Conservation (phyloP, 1,140 invertebrate species). For the Episyrphus balteatus region DNA sequence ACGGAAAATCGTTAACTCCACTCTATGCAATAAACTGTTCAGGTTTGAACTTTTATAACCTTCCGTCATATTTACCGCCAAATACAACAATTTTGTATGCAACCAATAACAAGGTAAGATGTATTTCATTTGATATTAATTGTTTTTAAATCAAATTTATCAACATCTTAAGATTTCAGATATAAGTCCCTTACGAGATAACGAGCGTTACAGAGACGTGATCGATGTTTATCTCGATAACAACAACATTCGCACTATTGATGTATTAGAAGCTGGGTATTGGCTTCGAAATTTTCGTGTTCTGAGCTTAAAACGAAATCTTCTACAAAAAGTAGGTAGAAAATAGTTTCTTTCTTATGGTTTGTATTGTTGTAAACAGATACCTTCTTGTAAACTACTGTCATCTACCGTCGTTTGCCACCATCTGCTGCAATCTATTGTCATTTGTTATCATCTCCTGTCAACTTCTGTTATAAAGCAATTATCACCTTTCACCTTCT, state of each 20-base stretch:
- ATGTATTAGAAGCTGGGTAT: slow-evolving; percentile 58
- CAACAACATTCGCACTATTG: slow-evolving; percentile 58
- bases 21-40: slow-evolving; percentile 39
- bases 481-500: too few species aligned
- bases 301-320: slow-evolving; percentile 60
- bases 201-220: slow-evolving; percentile 51
- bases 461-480: too few species aligned
- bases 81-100: slow-evolving; percentile 28
- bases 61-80: slow-evolving; percentile 25
- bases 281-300: slow-evolving; percentile 66
- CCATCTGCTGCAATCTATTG: too few species aligned
- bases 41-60: slow-evolving; percentile 14
- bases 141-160: background rate
- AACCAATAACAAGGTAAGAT: slow-evolving; percentile 26
- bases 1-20: slow-evolving; percentile 37
- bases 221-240: slow-evolving; percentile 64
- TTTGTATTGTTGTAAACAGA: too few species aligned
- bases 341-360: too few species aligned
- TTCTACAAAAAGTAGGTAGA: slow-evolving; percentile 51
- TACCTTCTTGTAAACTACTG: too few species aligned
- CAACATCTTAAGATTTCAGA: slow-evolving; percentile 45
- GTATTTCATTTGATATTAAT: background rate
- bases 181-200: slow-evolving; percentile 49
- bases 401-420: too few species aligned
- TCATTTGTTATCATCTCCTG: too few species aligned